phyloP scores from a whole-genome alignment of 2,888 invertebrate species.

The Drosophila greeni region DNA sequence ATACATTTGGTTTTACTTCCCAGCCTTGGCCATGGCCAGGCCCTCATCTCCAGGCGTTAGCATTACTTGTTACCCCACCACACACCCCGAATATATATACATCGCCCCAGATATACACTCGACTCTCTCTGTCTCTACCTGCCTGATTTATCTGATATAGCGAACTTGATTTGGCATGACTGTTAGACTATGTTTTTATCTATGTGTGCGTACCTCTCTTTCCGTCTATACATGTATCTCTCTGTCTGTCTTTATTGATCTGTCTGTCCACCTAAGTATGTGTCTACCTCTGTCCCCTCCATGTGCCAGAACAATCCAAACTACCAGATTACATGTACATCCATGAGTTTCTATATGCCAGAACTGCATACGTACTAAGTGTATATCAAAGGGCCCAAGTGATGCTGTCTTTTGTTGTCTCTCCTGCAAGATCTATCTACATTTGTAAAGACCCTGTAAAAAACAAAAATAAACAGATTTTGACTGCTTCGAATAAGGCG shows the following conservation, averaged over 20 bases:
- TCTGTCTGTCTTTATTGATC: slow-evolving; percentile 35
- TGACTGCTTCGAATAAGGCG: slow-evolving; percentile 25
- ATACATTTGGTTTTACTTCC: slow-evolving; percentile 64
- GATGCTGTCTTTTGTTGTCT: slow-evolving; percentile 43
- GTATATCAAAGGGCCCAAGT: slow-evolving; percentile 40
- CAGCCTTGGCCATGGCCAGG: slow-evolving; percentile 37
- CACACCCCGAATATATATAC: slow-evolving; percentile 26
- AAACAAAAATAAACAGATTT: slow-evolving; percentile 31
- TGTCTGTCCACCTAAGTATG: slow-evolving; percentile 26
- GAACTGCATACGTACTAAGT: slow-evolving; percentile 14
- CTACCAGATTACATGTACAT: slow-evolving; percentile 10
- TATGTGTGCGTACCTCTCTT: slow-evolving; percentile 52
- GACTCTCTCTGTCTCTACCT: slow-evolving; percentile 39
- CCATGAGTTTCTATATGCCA: slow-evolving; percentile 11
- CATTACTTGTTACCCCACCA: slow-evolving; percentile 24
- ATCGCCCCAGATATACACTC: slow-evolving; percentile 44
- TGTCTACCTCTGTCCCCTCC: slow-evolving; percentile 29
- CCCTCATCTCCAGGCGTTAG: slow-evolving; percentile 33
- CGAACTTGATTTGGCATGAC: slow-evolving; percentile 67
- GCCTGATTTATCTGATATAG: slow-evolving; percentile 53
- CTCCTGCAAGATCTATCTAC: slow-evolving; percentile 20
- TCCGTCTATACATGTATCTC: slow-evolving; percentile 32
- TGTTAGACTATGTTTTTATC: slow-evolving; percentile 63
- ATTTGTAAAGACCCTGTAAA: slow-evolving; percentile 29
- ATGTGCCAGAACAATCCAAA: slow-evolving; percentile 18